These are phyloP conservation scores for Halcyon senegalensis DNA, from an alignment of 2,113 vertebrate genomes.

Conservation along the genomic window DNA sequence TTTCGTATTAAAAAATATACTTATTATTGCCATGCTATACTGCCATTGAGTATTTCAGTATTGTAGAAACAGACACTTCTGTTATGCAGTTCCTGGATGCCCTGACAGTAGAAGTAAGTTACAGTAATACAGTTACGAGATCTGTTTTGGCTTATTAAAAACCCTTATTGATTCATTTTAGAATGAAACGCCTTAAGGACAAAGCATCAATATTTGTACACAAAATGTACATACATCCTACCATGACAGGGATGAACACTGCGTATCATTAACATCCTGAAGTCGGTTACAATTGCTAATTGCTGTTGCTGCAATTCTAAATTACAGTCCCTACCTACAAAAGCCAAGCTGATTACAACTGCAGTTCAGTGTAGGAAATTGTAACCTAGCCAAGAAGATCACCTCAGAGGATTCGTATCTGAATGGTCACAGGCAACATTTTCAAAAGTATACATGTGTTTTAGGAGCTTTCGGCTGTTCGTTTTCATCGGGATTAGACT, in stretches of 20 bases:
- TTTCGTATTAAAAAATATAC: neutral
- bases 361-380: neutral
- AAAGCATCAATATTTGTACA: neutral
- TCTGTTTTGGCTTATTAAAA: neutral
- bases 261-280: neutral
- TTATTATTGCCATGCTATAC: neutral
- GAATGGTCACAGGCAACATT: neutral
- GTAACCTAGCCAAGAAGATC: neutral
- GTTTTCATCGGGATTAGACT: neutral
- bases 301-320: neutral
- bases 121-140: neutral
- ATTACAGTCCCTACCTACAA: neutral
- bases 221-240: neutral
- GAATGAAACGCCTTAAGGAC: neutral
- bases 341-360: neutral
- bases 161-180: neutral
- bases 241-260: neutral
- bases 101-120: neutral
- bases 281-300: neutral
- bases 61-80: neutral
- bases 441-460: neutral
- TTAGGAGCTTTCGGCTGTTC: neutral
- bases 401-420: neutral
- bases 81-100: neutral
- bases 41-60: neutral